A percentile compares a stretch with the other conserved stretches of the same genome.
These are phyloP conservation scores for Haliclystus octoradiatus DNA, from an alignment of 30 jellyfish, hydroid and myxozoan genomes.

Conservation along the genomic window DNA sequence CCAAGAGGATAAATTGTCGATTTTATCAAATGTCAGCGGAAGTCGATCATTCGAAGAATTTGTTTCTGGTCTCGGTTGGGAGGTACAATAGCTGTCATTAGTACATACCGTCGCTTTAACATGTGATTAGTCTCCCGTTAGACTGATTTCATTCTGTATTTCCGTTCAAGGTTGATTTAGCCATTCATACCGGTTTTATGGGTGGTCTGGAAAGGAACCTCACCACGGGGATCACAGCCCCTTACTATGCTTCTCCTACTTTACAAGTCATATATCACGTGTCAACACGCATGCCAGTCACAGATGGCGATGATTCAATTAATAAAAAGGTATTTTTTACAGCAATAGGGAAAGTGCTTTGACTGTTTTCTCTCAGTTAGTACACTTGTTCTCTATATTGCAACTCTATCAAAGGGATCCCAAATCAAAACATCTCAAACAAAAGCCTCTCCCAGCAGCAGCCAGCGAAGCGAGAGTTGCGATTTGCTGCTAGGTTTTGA, in stretches of 20 bases:
- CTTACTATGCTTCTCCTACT: constrained; percentile 79
- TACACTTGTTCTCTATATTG: too few species aligned
- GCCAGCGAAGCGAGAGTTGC: too few species aligned
- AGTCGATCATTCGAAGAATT: constrained; percentile 69
- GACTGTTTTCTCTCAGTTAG: too few species aligned
- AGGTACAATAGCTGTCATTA: constrained; percentile 31
- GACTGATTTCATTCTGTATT: background rate
- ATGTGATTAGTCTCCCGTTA: background rate
- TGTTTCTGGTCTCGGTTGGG: constrained; percentile 94
- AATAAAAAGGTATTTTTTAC: constrained; percentile 49
- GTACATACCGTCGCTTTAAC: background rate
- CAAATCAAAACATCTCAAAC: too few species aligned
- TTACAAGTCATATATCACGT: constrained; percentile 86
- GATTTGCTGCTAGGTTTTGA: too few species aligned
- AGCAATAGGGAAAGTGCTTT: too few species aligned
- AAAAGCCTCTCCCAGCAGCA: too few species aligned
- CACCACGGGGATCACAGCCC: constrained; percentile 79
- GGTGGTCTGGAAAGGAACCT: constrained; percentile 91
- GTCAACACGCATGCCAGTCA: constrained; percentile 84
- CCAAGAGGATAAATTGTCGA: constrained; percentile 89
- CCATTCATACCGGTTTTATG: constrained; percentile 92
- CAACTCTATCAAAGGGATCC: too few species aligned
- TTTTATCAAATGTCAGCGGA: constrained; percentile 64
- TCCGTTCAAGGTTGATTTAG: constrained; percentile 61
- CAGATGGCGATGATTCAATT: constrained; percentile 65